Base-by-base conservation (phyloP, 2,113 vertebrate species). In the Eclectus roratus region DNA sequence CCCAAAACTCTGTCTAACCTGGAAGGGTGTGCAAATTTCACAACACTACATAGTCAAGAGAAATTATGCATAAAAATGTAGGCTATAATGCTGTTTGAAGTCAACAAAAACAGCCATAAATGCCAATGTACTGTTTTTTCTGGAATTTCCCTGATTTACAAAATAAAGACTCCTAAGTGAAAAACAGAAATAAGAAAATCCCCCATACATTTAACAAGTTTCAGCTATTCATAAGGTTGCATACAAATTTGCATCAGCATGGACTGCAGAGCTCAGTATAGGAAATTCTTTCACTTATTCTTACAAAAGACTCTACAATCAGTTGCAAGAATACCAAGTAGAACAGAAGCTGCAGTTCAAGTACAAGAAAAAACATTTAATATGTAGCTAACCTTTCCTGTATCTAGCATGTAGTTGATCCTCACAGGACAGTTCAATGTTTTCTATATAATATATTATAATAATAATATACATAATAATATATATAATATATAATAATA, bases 141-240 rank as follows among this genome's bases (percentile, higher is more conserved):
- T 50, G 71, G 58, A 88, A 93, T 56, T 80, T 24, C 84, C 81
- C 49, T 35, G 17, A 49, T 85, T 65, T 50, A 93, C 28, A 63
- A 56, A 87, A 82, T 7, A 35, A 80, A 89, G 70, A 92, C 61
- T 69, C 19, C 25, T 28, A 89, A 61, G 23, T 24, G 29, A 80
- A 95, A 91, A 94, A 85, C 7, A 72, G 28, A 41, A 95, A 92
- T 81, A 35, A 85, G 79, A 89, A 88, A 81, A 60, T 4, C 7
- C 41, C 90, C n/a, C 61, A n/a, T 37, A 44, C 3, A 52, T 80
- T 87, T 81, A 91, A 56, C 5, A 91, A 37, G 37, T 94, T 93
- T 92, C 84, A 86, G 44, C 49, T 82, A 64, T 89, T 91, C 74
- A 29, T 53, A 72, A 84, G 23, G 41, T 39, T 46, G 49, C 56